Percentiles rank a stretch among this genome's conserved stretches.
phyloP scores from a whole-genome alignment of 2,113 vertebrate species.

The Myiozetetes cayanensis region DNA sequence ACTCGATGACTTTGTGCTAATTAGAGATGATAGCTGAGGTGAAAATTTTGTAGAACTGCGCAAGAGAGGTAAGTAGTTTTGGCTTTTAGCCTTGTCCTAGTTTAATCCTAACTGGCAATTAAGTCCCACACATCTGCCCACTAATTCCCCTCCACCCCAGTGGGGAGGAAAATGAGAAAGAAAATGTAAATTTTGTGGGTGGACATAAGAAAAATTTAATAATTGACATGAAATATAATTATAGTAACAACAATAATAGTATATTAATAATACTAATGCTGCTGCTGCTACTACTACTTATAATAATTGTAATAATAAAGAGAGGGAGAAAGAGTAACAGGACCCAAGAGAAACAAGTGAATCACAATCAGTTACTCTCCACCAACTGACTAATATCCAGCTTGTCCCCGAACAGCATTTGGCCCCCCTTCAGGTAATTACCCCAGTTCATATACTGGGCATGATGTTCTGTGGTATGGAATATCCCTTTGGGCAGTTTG shows the following conservation, averaged over 20 bases:
- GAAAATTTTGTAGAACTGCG: neutral
- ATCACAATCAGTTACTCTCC: neutral
- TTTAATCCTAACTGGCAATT: neutral
- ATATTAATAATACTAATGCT: neutral
- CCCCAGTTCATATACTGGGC: no score
- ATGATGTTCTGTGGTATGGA: neutral
- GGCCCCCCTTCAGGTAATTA: neutral
- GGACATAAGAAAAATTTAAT: neutral
- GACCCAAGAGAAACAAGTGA: neutral
- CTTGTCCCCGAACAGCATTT: neutral
- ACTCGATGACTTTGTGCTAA: neutral
- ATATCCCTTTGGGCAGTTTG: neutral
- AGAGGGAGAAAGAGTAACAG: neutral
- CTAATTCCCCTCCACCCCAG: no score
- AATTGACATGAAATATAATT: neutral
- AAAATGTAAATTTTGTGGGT: neutral
- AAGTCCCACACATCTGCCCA: accelerated
- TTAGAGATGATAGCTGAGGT: neutral
- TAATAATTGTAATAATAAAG: neutral
- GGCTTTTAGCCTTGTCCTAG: neutral
- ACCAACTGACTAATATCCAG: neutral
- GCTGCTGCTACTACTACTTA: neutral
- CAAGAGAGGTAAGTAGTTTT: neutral
- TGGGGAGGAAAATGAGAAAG: neutral
- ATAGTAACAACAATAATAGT: neutral